Evolutionary conservation across 2,888 invertebrate genomes (phyloP).

Genomic region (Norana najaformis): DNA sequence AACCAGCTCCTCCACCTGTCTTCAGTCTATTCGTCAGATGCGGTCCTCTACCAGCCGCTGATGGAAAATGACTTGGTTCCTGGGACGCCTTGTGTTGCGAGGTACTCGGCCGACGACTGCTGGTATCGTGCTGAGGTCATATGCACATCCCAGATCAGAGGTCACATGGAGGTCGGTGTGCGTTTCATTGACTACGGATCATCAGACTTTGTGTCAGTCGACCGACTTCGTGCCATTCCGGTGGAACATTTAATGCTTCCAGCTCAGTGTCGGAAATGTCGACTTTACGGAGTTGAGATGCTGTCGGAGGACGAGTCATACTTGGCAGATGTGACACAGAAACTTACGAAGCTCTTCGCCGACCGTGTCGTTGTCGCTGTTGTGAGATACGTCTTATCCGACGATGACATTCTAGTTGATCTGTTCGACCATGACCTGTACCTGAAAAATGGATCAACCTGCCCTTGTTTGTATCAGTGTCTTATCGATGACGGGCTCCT

Average conservation of each 20-base stretch:
- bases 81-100: constrained; percentile 16
- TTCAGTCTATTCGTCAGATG: not conserved
- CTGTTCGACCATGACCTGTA: not conserved
- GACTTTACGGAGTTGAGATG: not conserved
- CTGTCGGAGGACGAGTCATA: not conserved
- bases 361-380: not conserved
- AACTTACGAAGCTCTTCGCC: not conserved
- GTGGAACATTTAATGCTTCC: not conserved
- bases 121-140: constrained; percentile 17
- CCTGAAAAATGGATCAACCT: not conserved
- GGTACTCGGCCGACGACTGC: constrained; percentile 7
- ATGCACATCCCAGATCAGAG: not conserved
- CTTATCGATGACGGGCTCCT: constrained; percentile 2
- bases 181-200: constrained; percentile 16
- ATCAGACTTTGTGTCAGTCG: not conserved
- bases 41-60: not conserved
- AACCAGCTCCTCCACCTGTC: not conserved
- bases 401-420: not conserved
- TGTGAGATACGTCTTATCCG: not conserved
- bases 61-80: not conserved
- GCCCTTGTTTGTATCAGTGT: not conserved
- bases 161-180: not conserved
- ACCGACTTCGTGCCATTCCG: not conserved
- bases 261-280: not conserved
- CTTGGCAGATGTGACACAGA: not conserved